Percentiles rank a stretch among this genome's conserved stretches.
Evolutionary conservation across 2,113 vertebrate genomes (phyloP).

Genomic region (Numida meleagris): DNA sequence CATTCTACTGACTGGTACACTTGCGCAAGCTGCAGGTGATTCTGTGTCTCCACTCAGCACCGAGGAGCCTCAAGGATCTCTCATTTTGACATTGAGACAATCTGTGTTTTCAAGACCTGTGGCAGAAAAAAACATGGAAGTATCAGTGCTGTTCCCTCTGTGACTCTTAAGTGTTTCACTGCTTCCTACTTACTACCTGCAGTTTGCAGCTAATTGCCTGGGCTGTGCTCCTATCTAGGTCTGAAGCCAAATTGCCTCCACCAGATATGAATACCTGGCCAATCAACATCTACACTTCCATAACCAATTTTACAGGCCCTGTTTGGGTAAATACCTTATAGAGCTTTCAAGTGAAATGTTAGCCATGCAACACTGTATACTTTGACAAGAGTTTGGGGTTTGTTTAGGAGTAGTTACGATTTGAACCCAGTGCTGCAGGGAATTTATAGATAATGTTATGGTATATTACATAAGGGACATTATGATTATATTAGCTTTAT

Average conservation of each 20-base stretch:
- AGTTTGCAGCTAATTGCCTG: neutral
- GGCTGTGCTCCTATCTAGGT: neutral
- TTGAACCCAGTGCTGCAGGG: neutral
- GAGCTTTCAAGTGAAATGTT: neutral
- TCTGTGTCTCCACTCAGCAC: fast-evolving
- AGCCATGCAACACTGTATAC: fast-evolving
- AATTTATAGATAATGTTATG: neutral
- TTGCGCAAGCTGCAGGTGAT: neutral
- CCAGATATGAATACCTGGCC: neutral
- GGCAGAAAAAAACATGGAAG: neutral
- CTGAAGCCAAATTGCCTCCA: neutral
- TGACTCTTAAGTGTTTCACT: neutral
- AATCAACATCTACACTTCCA: neutral
- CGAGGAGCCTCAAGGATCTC: neutral
- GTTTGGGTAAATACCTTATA: neutral
- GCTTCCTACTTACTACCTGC: neutral
- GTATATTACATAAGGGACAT: neutral
- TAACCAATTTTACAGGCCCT: neutral
- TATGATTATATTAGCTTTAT: neutral
- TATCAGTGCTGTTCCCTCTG: neutral
- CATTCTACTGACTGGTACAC: neutral
- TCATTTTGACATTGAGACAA: neutral
- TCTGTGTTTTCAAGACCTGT: neutral
- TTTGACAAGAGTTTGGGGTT: neutral
- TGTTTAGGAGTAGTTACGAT: neutral